phyloP scores from a whole-genome alignment of 2,888 invertebrate genomes.

The Xylophagus ater region DNA sequence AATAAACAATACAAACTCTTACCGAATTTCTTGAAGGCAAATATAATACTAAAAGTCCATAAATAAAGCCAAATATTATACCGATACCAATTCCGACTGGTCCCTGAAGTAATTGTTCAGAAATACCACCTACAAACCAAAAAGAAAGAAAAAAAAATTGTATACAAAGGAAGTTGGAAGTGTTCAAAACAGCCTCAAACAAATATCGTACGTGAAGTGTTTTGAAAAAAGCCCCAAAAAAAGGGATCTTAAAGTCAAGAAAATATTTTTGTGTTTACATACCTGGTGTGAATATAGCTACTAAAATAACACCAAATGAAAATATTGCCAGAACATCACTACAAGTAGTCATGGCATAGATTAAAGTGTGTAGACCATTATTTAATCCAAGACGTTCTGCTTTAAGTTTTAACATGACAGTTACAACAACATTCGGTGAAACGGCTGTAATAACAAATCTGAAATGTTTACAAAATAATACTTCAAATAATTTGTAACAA shows the following conservation, averaged over 20 bases:
- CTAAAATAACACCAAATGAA: slow-evolving; percentile 54
- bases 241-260: too few relatives aligned
- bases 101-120: slow-evolving; percentile 44
- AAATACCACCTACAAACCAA: slow-evolving; percentile 34
- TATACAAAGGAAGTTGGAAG: too few relatives aligned
- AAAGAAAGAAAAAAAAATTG: slow-evolving; percentile 4
- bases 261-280: slow-evolving; percentile 20
- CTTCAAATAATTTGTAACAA: not conserved
- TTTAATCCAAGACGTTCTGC: slow-evolving; percentile 49
- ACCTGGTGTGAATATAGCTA: slow-evolving; percentile 53
- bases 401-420: slow-evolving; percentile 51
- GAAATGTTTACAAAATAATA: slow-evolving; percentile 15
- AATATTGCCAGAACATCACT: slow-evolving; percentile 69
- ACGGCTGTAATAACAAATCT: slow-evolving; percentile 56
- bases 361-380: slow-evolving; percentile 62
- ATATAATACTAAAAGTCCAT: slow-evolving; percentile 50
- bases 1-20: slow-evolving; percentile 20
- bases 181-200: not conserved
- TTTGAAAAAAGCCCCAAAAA: not conserved
- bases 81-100: slow-evolving; percentile 52
- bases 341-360: slow-evolving; percentile 46
- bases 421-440: slow-evolving; percentile 64
- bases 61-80: slow-evolving; percentile 46
- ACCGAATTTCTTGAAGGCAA: slow-evolving; percentile 45
- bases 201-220: not conserved